A percentile compares a stretch with the other conserved stretches of the same genome.
These are phyloP conservation scores for Pelmatolapia mariae DNA, from an alignment of 2,113 vertebrate genomes.

Conservation along the genomic window DNA sequence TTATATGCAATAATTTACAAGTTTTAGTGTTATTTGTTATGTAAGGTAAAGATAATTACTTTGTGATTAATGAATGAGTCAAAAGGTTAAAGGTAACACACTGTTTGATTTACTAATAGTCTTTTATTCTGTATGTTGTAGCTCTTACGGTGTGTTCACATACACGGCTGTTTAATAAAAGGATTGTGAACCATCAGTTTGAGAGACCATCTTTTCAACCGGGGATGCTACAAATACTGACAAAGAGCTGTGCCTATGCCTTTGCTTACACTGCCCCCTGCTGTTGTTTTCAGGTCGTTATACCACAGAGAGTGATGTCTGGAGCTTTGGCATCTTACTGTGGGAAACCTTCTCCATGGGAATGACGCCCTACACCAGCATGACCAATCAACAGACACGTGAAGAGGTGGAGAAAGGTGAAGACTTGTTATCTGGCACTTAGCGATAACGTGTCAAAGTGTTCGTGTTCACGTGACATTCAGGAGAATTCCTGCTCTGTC, in stretches of 20 bases:
- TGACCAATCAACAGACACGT: conserved; percentile 89
- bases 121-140: no score
- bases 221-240: no score
- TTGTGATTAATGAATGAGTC: no score
- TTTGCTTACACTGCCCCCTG: conserved; percentile 63
- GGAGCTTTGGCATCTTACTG: conserved; percentile 92
- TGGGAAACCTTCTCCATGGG: conserved; percentile 95
- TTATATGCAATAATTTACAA: no score
- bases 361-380: conserved; percentile 80
- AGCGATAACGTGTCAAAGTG: background rate
- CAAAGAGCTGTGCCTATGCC: background rate
- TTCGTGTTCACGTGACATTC: background rate
- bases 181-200: no score
- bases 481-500: background rate
- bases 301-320: conserved; percentile 89
- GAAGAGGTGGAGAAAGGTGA: conserved; percentile 88
- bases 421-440: background rate
- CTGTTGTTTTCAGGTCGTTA: conserved; percentile 78
- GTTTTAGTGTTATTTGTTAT: no score
- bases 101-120: no score
- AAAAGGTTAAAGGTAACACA: no score
- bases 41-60: no score
- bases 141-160: no score
- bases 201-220: no score
- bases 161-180: no score